Conservation (phyloP, 2,888 invertebrate species). For the Tortrix viridana region DNA sequence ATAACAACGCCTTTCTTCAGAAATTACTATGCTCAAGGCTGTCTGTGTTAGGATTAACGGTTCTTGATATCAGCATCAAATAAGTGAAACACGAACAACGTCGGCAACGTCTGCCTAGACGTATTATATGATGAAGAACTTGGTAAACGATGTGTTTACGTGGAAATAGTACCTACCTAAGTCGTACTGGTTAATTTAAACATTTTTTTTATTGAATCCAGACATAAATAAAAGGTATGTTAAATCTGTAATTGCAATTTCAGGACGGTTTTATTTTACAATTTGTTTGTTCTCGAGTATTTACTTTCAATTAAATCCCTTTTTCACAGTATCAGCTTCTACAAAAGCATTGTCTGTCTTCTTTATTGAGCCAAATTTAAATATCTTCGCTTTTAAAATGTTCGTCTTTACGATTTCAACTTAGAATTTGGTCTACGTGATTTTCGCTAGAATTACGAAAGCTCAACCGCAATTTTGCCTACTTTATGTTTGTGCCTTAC, state of each 20-base stretch:
- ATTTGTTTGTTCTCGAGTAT: too few species aligned
- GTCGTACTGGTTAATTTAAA: too few species aligned
- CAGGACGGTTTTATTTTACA: too few species aligned
- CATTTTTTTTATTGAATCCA: too few species aligned
- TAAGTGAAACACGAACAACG: slow-evolving; percentile 16
- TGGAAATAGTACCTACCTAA: background rate
- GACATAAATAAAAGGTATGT: too few species aligned
- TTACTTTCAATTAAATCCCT: too few species aligned
- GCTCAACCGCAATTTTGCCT: slow-evolving; percentile 8
- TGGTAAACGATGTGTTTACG: background rate
- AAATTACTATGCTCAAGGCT: slow-evolving; percentile 14
- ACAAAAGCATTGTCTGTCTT: too few species aligned
- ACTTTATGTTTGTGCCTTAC: background rate
- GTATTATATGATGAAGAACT: slow-evolving; percentile 7
- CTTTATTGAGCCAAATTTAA: too few species aligned
- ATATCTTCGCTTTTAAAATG: slow-evolving; percentile 1
- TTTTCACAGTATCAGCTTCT: too few species aligned
- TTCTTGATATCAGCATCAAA: slow-evolving; percentile 14
- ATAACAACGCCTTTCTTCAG: background rate
- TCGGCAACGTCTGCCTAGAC: background rate
- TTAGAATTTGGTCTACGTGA: slow-evolving; percentile 11
- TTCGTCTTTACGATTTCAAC: slow-evolving; percentile 8
- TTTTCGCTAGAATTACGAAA: slow-evolving; percentile 9
- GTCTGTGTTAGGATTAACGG: slow-evolving; percentile 29
- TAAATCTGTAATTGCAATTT: too few species aligned